Evolutionary conservation across 2,113 vertebrate species (phyloP).

Genomic region (Rana temporaria): DNA sequence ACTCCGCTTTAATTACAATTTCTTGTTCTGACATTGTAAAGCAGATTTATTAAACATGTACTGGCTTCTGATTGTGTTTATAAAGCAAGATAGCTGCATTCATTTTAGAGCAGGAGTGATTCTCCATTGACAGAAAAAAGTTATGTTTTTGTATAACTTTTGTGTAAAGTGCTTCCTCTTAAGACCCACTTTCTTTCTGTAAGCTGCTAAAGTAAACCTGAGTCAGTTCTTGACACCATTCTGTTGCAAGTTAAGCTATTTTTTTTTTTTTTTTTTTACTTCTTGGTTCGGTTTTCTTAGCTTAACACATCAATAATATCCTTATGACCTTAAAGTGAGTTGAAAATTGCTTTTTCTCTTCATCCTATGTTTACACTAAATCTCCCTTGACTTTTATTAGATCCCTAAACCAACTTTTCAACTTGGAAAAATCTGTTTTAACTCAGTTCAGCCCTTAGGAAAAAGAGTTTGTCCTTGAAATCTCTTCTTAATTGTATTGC

Average conservation of each 20-base stretch:
- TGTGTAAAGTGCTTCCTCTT: neutral
- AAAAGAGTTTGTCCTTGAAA: conserved; percentile 54
- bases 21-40: no score
- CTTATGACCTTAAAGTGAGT: conserved; percentile 55
- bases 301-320: conserved; percentile 53
- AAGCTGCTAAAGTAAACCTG: neutral
- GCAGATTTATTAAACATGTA: no score
- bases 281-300: conserved; percentile 27
- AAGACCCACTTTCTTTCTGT: neutral
- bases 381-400: conserved; percentile 56
- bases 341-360: conserved; percentile 57
- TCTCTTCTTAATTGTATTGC: conserved; percentile 48
- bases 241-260: conserved; percentile 9
- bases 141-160: neutral
- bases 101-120: no score
- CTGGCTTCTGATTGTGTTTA: neutral
- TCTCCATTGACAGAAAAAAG: neutral
- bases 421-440: conserved; percentile 54
- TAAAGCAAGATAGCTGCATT: neutral
- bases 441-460: conserved; percentile 44
- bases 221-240: neutral
- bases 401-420: conserved; percentile 55
- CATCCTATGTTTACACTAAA: conserved; percentile 55
- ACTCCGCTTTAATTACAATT: no score
- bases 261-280: conserved; percentile 15